Evolutionary conservation across 2,797 vertebrate species (phyloP), one percentile per base, ranked within the genome.

Genomic region (Acipenser transmontanus): DNA sequence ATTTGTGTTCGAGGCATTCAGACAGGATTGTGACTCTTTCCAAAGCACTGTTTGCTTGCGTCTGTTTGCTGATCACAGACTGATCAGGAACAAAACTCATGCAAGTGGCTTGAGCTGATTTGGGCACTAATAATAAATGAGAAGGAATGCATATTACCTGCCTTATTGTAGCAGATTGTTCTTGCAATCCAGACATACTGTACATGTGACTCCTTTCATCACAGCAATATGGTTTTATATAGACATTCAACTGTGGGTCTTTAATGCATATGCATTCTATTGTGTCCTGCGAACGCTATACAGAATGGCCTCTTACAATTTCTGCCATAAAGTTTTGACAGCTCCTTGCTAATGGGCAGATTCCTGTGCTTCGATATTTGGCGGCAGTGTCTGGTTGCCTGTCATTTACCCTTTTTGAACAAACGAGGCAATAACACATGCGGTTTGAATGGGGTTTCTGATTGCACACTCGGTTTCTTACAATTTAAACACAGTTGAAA

Each of bases 171-270:
- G 54, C 51, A 59, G 17, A 70, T 49, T 49, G 20, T 49, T 13
- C 14, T 66, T n/a, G 8, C 47, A 48, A 10, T n/a, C 51, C 61
- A 65, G 61, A 66, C 47, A 48, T 62, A 6, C 17, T 17, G 17
- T 17, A 17, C 17, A 17, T 6, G 61, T 51, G 61, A 14, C 59
- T 67, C 50, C 17, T 56, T 9, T 49, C 14, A 64, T 64, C 66
- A 47, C 59, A 63, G 47, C 65, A 70, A 67, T 70, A 67, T 64
- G 51, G 17, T 70, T 63, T 51, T 1, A 57, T 52, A 59, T 17
- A 54, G 50, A 56, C 48, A 10, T 8, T 59, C 49, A 52, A 59
- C 11, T 50, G 8, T 3, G 17, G 13, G 6, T 64, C 12, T 68
- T 49, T 12, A 8, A 6, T 59, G 57, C 50, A 49, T 59, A 17